A percentile compares a stretch with the other conserved stretches of the same genome.
Evolutionary conservation across 2,113 vertebrate species (phyloP).

Genomic region (Vireo altiloquus): DNA sequence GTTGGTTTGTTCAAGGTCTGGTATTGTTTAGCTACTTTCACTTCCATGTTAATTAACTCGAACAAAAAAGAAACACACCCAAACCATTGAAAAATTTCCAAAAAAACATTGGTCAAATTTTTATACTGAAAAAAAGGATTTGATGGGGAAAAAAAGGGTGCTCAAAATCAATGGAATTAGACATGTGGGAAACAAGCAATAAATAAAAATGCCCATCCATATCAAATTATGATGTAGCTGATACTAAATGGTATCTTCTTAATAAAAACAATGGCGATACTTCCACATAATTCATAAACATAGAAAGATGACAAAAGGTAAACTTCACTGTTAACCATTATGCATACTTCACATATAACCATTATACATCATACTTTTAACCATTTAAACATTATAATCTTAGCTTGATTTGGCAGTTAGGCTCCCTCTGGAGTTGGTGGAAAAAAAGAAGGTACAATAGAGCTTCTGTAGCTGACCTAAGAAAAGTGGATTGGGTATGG

Average conservation of each 20-base stretch:
- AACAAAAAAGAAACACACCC: slow-evolving; percentile 38
- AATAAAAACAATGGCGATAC: neutral
- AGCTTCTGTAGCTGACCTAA: neutral
- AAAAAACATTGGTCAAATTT: neutral
- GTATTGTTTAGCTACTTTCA: slow-evolving; percentile 50
- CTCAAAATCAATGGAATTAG: neutral
- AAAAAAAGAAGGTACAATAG: neutral
- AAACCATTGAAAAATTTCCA: slow-evolving; percentile 8
- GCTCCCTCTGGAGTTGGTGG: neutral
- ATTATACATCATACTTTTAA: neutral
- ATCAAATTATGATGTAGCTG: neutral
- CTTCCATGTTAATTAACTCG: slow-evolving; percentile 36
- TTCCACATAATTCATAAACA: neutral
- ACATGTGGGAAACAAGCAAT: neutral
- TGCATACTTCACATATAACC: too few species aligned
- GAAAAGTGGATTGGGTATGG: neutral
- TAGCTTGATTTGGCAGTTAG: neutral
- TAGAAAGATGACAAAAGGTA: neutral
- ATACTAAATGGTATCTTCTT: neutral
- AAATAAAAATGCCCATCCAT: neutral
- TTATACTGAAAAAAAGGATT: neutral
- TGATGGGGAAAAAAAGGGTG: neutral
- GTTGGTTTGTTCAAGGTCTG: slow-evolving; percentile 36
- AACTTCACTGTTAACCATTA: neutral
- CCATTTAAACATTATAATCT: neutral